Conservation (phyloP, 2,797 vertebrate species). For the Phrynocephalus guinanensis region DNA sequence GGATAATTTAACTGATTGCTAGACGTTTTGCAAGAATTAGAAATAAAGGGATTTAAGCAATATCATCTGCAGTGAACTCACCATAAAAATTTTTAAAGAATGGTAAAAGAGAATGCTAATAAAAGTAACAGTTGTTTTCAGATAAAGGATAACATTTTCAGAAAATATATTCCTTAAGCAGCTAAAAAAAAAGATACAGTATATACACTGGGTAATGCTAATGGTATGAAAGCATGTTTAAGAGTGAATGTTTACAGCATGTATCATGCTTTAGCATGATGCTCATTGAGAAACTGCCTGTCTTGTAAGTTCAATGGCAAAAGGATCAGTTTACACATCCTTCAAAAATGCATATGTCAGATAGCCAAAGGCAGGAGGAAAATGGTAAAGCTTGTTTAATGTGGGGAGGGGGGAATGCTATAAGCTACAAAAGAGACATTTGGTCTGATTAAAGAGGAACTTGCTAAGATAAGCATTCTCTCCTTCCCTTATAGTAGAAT, state of each 20-base stretch:
- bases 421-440: not conserved
- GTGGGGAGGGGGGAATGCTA: not conserved
- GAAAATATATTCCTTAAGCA: not conserved
- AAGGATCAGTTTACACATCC: not conserved
- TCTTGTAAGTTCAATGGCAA: not conserved
- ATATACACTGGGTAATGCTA: not conserved
- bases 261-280: not conserved
- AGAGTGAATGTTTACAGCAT: not conserved
- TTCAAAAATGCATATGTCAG: not conserved
- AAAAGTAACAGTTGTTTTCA: not conserved
- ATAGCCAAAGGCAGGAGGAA: not conserved
- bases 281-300: not conserved
- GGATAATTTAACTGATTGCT: constrained; percentile 7
- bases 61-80: not conserved
- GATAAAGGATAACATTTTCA: constrained; percentile 3
- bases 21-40: not conserved
- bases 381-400: not conserved
- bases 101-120: not conserved
- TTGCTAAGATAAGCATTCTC: not conserved
- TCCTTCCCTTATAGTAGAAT: not conserved
- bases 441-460: not conserved
- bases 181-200: not conserved
- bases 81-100: not conserved
- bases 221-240: not conserved
- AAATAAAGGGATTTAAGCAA: not conserved